phyloP scores from a whole-genome alignment of 2,113 vertebrate species.

The Tyto alba region DNA sequence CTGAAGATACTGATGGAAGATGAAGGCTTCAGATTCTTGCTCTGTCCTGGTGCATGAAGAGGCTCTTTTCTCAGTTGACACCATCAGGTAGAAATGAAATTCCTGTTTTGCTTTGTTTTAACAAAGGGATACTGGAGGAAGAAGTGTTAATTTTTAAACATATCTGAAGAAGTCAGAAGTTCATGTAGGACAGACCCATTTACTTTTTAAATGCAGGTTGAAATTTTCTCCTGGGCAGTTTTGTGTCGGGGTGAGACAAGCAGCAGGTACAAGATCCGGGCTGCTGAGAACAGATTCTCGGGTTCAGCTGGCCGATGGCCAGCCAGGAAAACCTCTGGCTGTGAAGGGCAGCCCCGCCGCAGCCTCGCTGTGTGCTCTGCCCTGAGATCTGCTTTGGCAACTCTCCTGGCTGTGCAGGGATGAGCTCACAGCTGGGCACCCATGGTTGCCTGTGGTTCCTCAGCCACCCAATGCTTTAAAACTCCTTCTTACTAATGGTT shows the following conservation, averaged over 20 bases:
- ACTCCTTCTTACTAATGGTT: not conserved
- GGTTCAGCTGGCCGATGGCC: not conserved
- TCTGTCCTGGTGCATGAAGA: not conserved
- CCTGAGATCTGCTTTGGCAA: not conserved
- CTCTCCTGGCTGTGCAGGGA: not conserved
- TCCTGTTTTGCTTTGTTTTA: not conserved
- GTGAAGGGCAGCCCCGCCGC: not conserved
- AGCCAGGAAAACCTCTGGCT: not conserved
- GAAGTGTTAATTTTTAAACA: not conserved
- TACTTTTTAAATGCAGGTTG: not conserved
- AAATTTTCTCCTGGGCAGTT: not conserved
- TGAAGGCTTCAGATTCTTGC: not conserved
- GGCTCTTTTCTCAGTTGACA: not conserved
- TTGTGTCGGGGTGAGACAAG: not conserved
- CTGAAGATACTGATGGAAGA: not conserved
- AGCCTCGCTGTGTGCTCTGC: not conserved
- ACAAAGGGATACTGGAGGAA: not conserved
- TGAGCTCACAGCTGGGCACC: not conserved
- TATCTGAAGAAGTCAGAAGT: not conserved
- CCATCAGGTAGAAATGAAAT: not conserved
- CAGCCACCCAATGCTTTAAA: not conserved
- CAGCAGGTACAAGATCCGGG: not conserved
- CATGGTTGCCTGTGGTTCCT: not conserved
- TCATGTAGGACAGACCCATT: not conserved
- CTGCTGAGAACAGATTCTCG: not conserved